phyloP scores from a whole-genome alignment of 2,797 vertebrate genomes.

The Pipistrellus pipistrellus region DNA sequence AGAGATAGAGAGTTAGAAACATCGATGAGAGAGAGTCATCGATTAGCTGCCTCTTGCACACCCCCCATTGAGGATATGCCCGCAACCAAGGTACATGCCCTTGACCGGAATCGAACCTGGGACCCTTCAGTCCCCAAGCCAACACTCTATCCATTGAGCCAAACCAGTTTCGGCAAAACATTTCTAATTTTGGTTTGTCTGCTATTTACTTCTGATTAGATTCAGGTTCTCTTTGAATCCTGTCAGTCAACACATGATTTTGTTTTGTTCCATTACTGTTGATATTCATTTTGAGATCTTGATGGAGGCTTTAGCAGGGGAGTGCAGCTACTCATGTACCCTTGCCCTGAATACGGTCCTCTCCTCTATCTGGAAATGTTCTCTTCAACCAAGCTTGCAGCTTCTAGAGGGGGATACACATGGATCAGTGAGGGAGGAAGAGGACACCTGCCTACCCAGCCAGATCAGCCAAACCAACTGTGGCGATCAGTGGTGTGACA shows the following conservation, averaged over 20 bases:
- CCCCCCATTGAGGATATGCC: too few species aligned
- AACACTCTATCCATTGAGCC: too few species aligned
- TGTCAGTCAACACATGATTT: background rate
- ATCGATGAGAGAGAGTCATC: too few species aligned
- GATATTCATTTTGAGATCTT: slow-evolving; percentile 93
- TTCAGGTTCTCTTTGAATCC: slow-evolving; percentile 38
- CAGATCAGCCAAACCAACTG: slow-evolving; percentile 99
- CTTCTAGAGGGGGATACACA: slow-evolving; percentile 97
- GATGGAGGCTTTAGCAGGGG: slow-evolving; percentile 96
- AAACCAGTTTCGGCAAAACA: background rate
- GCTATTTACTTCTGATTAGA: slow-evolving; percentile 20
- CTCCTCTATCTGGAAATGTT: slow-evolving; percentile 94
- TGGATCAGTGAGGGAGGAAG: slow-evolving; percentile 98
- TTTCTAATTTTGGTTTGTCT: slow-evolving; percentile 41
- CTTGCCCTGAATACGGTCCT: slow-evolving; percentile 92
- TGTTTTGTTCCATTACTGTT: slow-evolving; percentile 52
- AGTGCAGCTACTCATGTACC: slow-evolving; percentile 98
- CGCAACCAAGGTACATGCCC: too few species aligned
- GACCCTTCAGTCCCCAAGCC: too few species aligned
- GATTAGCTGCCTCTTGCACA: too few species aligned
- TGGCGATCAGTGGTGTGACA: slow-evolving; percentile 99
- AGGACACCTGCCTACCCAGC: slow-evolving; percentile 98
- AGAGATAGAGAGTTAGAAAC: too few species aligned
- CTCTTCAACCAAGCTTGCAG: slow-evolving; percentile 97
- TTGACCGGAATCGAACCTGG: too few species aligned